Evolutionary conservation across 2,113 vertebrate species (phyloP).

Genomic region (Calonectris borealis): DNA sequence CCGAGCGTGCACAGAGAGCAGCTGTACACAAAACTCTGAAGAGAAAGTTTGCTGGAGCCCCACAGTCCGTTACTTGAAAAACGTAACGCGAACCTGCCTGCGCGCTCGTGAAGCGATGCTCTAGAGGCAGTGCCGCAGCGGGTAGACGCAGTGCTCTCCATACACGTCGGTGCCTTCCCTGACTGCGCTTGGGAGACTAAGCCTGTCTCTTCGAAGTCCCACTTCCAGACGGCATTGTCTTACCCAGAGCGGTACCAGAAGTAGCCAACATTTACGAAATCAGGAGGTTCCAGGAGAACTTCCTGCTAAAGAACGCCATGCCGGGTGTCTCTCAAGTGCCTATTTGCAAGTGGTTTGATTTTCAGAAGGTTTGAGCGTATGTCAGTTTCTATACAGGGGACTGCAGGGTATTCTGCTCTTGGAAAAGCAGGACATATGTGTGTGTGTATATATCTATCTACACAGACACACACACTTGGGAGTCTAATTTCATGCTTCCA

Average conservation of each 20-base stretch:
- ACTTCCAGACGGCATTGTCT: neutral
- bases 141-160: neutral
- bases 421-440: neutral
- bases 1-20: neutral
- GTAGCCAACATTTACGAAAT: neutral
- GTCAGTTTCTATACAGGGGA: neutral
- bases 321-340: neutral
- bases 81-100: neutral
- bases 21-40: neutral
- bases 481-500: slow-evolving; percentile 14
- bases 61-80: neutral
- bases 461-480: neutral
- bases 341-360: neutral
- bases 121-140: neutral
- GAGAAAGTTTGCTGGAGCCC: neutral
- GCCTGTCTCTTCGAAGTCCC: neutral
- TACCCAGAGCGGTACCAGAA: neutral
- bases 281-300: neutral
- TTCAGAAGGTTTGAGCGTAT: neutral
- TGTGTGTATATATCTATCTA: neutral
- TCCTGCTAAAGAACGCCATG: neutral
- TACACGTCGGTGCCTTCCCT: neutral
- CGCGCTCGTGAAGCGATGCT: neutral
- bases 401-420: neutral
- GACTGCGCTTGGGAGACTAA: neutral